These are phyloP conservation scores for Catostomus latipinnis DNA, from an alignment of 2,797 vertebrate species.

Conservation along the genomic window DNA sequence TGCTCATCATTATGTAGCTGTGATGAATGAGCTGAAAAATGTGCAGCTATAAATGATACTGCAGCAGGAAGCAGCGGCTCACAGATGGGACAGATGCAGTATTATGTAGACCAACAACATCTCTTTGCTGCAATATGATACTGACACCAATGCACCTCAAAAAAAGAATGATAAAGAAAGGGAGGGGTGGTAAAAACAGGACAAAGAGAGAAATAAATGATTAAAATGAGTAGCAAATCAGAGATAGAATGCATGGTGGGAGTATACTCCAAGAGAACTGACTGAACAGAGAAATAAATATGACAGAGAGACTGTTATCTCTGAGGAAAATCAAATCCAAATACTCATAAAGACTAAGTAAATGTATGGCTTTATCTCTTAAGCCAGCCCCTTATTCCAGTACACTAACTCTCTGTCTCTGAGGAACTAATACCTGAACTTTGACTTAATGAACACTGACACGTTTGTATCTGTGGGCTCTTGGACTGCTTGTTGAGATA, in stretches of 20 bases:
- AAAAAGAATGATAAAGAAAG: constrained; percentile 1
- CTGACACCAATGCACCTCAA: constrained; percentile 10
- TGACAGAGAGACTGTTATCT: constrained; percentile 34
- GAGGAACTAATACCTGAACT: constrained; percentile 4
- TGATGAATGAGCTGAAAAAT: constrained; percentile 61
- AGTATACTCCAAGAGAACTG: constrained; percentile 21
- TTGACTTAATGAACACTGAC: constrained; percentile 32
- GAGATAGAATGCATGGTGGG: constrained; percentile 16
- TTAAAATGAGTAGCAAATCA: constrained; percentile 20
- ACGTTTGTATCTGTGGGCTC: constrained; percentile 1
- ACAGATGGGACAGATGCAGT: constrained; percentile 13
- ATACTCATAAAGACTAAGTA: constrained; percentile 27
- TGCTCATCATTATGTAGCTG: constrained; percentile 24
- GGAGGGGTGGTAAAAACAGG: constrained; percentile 30
- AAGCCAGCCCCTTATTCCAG: constrained; percentile 34
- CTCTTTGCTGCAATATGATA: constrained; percentile 25
- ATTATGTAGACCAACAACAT: constrained; percentile 22
- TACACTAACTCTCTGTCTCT: neutral
- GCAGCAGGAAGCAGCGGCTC: constrained; percentile 51
- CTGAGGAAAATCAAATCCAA: constrained; percentile 43
- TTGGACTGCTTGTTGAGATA: constrained; percentile 10
- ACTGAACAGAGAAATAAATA: constrained; percentile 43
- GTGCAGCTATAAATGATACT: constrained; percentile 63
- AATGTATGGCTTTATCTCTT: constrained; percentile 22
- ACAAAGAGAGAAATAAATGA: neutral